A percentile compares a stretch with the other conserved stretches of the same genome.
phyloP scores from a whole-genome alignment of 2,888 invertebrate species.

The Physocephala rufipes region DNA sequence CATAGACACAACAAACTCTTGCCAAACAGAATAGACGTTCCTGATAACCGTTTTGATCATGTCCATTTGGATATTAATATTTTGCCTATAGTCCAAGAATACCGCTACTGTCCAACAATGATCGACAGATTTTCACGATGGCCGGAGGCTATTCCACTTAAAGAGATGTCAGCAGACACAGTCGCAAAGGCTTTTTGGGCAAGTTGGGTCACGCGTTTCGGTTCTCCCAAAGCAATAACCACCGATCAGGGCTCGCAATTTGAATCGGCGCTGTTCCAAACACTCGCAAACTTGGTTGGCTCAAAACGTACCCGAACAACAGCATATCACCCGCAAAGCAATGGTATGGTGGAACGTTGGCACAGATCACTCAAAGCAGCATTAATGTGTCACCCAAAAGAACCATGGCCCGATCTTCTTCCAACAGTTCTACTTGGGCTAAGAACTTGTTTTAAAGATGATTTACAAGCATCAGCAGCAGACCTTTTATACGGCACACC shows the following conservation, averaged over 20 bases:
- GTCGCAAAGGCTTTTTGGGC: background rate
- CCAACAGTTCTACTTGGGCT: no score
- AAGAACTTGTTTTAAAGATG: no score
- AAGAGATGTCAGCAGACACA: background rate
- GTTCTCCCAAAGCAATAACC: constrained; percentile 9
- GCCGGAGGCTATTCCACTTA: background rate
- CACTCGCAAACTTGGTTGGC: background rate
- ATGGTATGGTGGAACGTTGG: no score
- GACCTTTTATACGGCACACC: no score
- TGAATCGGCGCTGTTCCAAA: constrained; percentile 21
- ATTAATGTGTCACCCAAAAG: no score
- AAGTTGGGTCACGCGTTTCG: background rate
- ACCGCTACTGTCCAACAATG: no score
- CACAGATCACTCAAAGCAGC: no score
- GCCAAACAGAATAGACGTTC: background rate
- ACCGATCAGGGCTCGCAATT: constrained; percentile 43
- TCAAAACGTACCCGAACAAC: background rate
- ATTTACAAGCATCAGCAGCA: no score
- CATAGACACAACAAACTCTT: background rate
- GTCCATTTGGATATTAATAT: background rate
- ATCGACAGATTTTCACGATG: no score
- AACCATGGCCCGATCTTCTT: no score
- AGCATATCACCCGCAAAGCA: no score
- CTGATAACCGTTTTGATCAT: background rate
- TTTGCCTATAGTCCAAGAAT: no score